Evolutionary conservation across 64 coral and sea anemone genomes (phyloP).

Genomic region (Pocillopora verrucosa): DNA sequence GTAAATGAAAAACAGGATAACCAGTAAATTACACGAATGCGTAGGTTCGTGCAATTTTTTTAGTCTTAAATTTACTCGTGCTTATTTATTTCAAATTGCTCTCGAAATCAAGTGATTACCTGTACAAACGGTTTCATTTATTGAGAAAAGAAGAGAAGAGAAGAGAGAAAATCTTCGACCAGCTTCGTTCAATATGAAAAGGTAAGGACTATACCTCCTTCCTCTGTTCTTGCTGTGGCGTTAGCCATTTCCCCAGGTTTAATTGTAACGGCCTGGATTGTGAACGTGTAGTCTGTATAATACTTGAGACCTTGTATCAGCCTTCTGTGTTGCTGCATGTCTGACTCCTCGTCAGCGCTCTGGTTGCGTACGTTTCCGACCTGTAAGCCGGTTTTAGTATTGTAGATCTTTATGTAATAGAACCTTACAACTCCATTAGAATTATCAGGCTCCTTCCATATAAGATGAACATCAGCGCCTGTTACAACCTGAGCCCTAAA

Average conservation of each 20-base stretch:
- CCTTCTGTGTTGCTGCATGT: not conserved
- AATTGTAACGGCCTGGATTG: slow-evolving; percentile 28
- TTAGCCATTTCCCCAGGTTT: slow-evolving; percentile 10
- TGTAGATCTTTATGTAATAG: slow-evolving; percentile 24
- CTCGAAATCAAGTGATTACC: too few species aligned
- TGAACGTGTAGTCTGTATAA: slow-evolving; percentile 24
- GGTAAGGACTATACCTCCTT: slow-evolving; percentile 31
- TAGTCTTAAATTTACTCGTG: too few species aligned
- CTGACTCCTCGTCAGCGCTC: too few species aligned
- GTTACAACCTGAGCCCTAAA: not conserved
- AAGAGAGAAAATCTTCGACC: too few species aligned
- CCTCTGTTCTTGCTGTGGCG: slow-evolving; percentile 11
- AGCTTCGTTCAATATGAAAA: too few species aligned
- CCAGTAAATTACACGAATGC: too few species aligned
- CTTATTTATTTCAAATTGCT: too few species aligned
- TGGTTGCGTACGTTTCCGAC: not conserved
- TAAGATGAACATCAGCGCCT: not conserved
- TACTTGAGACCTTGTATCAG: not conserved
- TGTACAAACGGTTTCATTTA: too few species aligned
- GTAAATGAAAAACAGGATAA: too few species aligned
- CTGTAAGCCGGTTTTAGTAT: not conserved
- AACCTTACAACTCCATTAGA: slow-evolving; percentile 33
- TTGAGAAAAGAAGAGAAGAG: too few species aligned
- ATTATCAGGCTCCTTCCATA: slow-evolving; percentile 19
- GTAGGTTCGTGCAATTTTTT: too few species aligned